phyloP scores from a whole-genome alignment of 2,888 invertebrate genomes.

The Cephus rjabovi region DNA sequence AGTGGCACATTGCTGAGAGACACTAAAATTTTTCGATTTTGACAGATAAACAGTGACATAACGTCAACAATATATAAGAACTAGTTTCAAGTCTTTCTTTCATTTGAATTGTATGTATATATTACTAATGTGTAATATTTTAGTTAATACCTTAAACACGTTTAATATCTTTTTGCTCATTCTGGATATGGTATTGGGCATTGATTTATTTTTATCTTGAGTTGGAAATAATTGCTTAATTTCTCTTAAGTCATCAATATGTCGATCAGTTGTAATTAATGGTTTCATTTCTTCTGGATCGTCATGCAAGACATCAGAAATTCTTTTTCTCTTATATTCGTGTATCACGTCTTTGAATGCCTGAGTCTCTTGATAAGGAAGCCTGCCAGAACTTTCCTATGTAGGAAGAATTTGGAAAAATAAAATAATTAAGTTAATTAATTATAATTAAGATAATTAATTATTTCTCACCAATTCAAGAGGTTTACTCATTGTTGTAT shows the following conservation, averaged over 20 bases:
- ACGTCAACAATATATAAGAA: not conserved
- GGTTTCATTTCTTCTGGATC: slow-evolving; percentile 16
- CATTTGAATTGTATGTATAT: not conserved
- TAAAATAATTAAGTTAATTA: not conserved
- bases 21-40: slow-evolving; percentile 26
- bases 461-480: not conserved
- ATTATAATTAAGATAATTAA: not conserved
- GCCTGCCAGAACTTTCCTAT: not conserved
- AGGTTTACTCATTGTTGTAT: not conserved
- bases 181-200: slow-evolving; percentile 19
- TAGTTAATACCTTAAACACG: slow-evolving; percentile 33
- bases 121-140: not conserved
- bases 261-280: slow-evolving; percentile 25
- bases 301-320: slow-evolving; percentile 5
- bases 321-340: slow-evolving; percentile 35
- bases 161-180: slow-evolving; percentile 29
- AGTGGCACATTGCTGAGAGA: slow-evolving; percentile 20
- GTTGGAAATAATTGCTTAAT: slow-evolving; percentile 41
- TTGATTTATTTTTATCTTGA: slow-evolving; percentile 7
- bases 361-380: slow-evolving; percentile 46
- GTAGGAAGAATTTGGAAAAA: not conserved
- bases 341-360: slow-evolving; percentile 38
- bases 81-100: not conserved
- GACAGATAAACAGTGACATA: slow-evolving; percentile 16
- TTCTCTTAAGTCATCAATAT: slow-evolving; percentile 36